These are phyloP conservation scores for Drosophila nr. medialis DNA, from an alignment of 2,888 invertebrate genomes.

Conservation along the genomic window DNA sequence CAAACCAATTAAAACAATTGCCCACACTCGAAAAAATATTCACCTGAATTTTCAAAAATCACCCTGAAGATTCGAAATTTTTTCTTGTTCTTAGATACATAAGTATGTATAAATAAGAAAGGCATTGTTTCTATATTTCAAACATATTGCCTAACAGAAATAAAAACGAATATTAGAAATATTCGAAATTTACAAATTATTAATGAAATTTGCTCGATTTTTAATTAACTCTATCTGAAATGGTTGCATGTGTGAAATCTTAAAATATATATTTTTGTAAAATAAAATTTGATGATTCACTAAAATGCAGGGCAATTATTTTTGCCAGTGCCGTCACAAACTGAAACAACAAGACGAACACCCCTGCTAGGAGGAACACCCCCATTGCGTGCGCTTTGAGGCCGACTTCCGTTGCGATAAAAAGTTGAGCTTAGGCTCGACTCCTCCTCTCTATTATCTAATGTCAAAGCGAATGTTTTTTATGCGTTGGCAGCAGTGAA, in stretches of 20 bases:
- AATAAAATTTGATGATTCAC: background rate
- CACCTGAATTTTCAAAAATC: background rate
- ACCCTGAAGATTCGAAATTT: background rate
- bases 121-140: too few species aligned
- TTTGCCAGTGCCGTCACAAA: background rate
- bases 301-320: background rate
- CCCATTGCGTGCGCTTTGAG: constrained; percentile 58
- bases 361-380: background rate
- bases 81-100: background rate
- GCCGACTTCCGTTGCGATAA: constrained; percentile 23
- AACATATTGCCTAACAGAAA: background rate
- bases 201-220: too few species aligned
- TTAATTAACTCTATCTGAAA: too few species aligned
- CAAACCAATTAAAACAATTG: constrained; percentile 76
- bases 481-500: constrained; percentile 37
- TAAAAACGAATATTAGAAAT: too few species aligned
- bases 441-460: constrained; percentile 15
- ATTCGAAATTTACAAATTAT: too few species aligned
- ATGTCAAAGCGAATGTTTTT: constrained; percentile 24
- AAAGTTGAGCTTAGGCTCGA: constrained; percentile 21
- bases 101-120: background rate
- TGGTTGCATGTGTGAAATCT: too few species aligned
- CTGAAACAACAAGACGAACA: background rate
- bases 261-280: too few species aligned
- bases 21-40: constrained; percentile 52